A percentile compares a stretch with the other conserved stretches of the same genome.
Conservation (phyloP, 2,113 vertebrate species). For the Xiphophorus hellerii region DNA sequence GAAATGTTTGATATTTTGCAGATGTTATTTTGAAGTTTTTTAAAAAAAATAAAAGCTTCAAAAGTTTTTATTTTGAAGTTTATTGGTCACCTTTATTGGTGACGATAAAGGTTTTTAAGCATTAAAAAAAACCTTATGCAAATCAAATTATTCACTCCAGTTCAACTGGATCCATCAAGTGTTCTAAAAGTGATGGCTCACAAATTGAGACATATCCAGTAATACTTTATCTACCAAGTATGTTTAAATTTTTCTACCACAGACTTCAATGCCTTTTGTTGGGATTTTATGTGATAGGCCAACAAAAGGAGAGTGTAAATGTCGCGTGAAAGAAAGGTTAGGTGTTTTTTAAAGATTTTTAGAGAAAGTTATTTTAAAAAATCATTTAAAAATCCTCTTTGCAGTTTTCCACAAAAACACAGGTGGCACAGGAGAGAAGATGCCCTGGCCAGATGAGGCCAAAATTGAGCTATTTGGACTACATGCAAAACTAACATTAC, state of each 20-base stretch:
- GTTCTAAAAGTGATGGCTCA: conserved; percentile 68
- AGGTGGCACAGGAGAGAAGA: neutral
- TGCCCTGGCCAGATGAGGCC: neutral
- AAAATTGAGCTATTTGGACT: neutral
- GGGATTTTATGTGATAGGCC: no score
- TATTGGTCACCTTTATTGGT: no score
- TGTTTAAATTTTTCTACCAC: no score
- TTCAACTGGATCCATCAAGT: conserved; percentile 82
- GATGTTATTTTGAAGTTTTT: no score
- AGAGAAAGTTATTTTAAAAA: neutral
- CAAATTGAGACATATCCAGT: conserved; percentile 68
- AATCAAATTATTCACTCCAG: conserved; percentile 76
- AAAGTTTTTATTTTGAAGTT: no score
- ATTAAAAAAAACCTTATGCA: conserved; percentile 80
- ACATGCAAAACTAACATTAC: neutral
- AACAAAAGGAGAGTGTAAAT: no score
- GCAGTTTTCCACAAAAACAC: neutral
- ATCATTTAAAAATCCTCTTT: neutral
- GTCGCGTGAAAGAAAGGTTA: neutral
- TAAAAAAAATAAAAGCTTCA: no score
- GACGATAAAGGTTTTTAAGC: no score
- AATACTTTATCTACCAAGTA: neutral
- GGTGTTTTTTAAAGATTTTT: no score
- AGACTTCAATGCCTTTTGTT: no score
- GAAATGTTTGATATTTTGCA: no score